Percentiles rank a stretch among this genome's conserved stretches.
phyloP scores from a whole-genome alignment of 1,140 invertebrate species.

The Coelopa frigida region DNA sequence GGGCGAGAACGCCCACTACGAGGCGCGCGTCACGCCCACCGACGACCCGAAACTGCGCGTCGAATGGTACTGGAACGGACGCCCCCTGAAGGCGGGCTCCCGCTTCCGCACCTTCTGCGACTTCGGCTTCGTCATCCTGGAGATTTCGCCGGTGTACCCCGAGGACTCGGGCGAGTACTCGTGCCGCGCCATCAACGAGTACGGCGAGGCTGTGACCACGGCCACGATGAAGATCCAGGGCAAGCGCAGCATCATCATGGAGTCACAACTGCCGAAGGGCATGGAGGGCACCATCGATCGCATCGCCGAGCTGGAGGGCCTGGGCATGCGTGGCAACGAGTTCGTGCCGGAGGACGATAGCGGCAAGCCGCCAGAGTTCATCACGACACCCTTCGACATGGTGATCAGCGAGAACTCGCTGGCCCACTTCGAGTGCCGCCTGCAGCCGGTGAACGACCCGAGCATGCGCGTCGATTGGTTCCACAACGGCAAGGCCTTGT shows the following conservation, averaged over 20 bases:
- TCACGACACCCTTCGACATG: conserved; percentile 78
- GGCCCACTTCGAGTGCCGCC: conserved; percentile 86
- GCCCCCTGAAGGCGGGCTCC: conserved; percentile 79
- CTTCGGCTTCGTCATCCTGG: conserved; percentile 89
- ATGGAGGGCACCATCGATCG: conserved; percentile 91
- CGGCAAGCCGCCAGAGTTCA: conserved; percentile 87
- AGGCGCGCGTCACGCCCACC: conserved; percentile 83
- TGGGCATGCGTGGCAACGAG: conserved; percentile 56
- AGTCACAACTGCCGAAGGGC: conserved; percentile 84
- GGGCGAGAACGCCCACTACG: conserved; percentile 91
- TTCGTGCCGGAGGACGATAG: conserved; percentile 64
- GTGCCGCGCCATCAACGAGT: conserved; percentile 81
- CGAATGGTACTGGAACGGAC: conserved; percentile 93
- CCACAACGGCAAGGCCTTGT: conserved; percentile 87
- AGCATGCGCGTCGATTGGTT: conserved; percentile 94
- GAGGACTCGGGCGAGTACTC: conserved; percentile 92
- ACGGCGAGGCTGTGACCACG: conserved; percentile 89
- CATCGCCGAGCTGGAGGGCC: conserved; percentile 86
- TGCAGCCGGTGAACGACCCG: conserved; percentile 85
- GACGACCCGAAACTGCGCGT: conserved; percentile 93
- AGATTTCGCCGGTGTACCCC: conserved; percentile 91
- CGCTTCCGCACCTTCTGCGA: conserved; percentile 91
- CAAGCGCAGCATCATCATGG: conserved; percentile 84
- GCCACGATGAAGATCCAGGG: conserved; percentile 84
- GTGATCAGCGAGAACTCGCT: conserved; percentile 80